Evolutionary conservation across 2,113 vertebrate genomes (phyloP).

Genomic region (Chrysochloris asiatica): DNA sequence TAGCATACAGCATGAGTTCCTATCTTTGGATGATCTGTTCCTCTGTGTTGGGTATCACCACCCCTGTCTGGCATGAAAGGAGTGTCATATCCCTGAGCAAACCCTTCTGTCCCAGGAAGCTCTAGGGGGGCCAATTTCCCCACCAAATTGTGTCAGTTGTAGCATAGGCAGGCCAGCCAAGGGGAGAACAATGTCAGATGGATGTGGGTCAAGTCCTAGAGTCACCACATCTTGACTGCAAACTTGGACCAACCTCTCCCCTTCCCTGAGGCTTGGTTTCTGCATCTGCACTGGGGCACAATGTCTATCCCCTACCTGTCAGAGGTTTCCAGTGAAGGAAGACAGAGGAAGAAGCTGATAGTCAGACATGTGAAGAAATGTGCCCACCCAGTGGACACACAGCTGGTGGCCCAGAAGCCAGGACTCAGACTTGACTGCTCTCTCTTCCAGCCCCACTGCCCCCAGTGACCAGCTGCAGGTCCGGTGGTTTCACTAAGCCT

Average conservation of each 20-base stretch:
- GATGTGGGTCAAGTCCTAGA: too few relatives aligned
- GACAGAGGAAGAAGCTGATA: background rate
- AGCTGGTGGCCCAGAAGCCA: background rate
- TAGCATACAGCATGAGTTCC: too few relatives aligned
- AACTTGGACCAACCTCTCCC: background rate
- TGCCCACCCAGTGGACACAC: background rate
- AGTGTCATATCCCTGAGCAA: background rate
- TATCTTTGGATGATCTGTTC: background rate
- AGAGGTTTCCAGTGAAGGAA: background rate
- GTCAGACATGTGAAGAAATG: background rate
- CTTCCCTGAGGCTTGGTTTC: too few relatives aligned
- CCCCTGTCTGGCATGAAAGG: background rate
- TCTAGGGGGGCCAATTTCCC: background rate
- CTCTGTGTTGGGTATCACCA: background rate
- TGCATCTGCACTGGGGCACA: background rate
- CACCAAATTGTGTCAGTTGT: background rate
- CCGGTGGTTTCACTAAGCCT: background rate
- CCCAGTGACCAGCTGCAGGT: accelerated
- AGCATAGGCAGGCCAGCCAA: too few relatives aligned
- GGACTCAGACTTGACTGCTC: too few relatives aligned
- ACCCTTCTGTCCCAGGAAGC: background rate
- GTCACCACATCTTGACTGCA: accelerated
- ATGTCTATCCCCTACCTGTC: background rate
- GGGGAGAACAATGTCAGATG: background rate
- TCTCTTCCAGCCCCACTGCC: accelerated